Evolutionary conservation across 2,888 invertebrate species (phyloP).

Genomic region (Orthosia incerta): DNA sequence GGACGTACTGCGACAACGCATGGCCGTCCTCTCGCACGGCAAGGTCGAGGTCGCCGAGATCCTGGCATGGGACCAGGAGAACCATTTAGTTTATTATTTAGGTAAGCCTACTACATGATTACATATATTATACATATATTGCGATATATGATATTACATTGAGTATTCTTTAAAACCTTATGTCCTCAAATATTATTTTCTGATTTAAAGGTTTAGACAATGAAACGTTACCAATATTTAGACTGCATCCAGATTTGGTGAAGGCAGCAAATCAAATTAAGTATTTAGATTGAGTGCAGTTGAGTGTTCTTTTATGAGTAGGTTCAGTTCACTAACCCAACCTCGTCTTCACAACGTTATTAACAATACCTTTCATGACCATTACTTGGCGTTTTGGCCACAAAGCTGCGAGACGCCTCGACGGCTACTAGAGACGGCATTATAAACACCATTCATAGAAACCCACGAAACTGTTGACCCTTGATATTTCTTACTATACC

Average conservation of each 20-base stretch:
- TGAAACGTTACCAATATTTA: constrained; percentile 80
- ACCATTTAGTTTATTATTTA: constrained; percentile 95
- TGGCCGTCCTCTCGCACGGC: constrained; percentile 96
- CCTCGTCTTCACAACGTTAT: constrained; percentile 67
- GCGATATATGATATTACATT: too few species aligned
- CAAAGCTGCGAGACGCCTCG: not conserved
- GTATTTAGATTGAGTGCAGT: constrained; percentile 85
- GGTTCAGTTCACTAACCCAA: constrained; percentile 71
- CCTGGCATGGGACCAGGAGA: constrained; percentile 95
- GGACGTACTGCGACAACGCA: constrained; percentile 95
- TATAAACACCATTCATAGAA: not conserved
- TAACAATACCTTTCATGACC: constrained; percentile 50
- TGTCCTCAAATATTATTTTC: constrained; percentile 67
- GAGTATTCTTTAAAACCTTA: constrained; percentile 4
- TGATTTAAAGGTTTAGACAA: constrained; percentile 86
- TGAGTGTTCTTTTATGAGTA: constrained; percentile 78
- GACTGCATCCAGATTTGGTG: constrained; percentile 85
- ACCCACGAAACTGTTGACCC: not conserved
- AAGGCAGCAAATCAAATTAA: constrained; percentile 88
- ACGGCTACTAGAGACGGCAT: not conserved
- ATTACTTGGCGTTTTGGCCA: constrained; percentile 52
- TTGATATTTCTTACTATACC: too few species aligned
- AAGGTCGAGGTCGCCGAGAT: constrained; percentile 96
- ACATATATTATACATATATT: too few species aligned
- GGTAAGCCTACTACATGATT: constrained; percentile 78